Percentiles rank a stretch among this genome's conserved stretches.
Conservation (phyloP, 2,888 invertebrate genomes). For the Anaspis maculata region DNA sequence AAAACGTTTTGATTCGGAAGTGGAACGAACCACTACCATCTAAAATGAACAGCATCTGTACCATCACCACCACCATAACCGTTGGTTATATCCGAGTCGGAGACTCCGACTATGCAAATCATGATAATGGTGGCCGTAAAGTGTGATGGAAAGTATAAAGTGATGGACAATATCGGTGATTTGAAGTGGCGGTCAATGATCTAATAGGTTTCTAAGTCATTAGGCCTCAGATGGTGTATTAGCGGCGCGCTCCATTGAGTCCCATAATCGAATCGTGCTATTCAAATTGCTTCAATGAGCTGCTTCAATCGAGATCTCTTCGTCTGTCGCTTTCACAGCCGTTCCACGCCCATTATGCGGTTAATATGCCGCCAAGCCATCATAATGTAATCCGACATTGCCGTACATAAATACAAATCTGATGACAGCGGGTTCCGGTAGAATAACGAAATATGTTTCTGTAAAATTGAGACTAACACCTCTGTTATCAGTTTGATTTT, state of each 20-base stretch:
- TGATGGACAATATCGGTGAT: conserved; percentile 11
- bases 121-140: no score
- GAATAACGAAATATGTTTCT: no score
- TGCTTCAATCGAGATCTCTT: conserved; percentile 15
- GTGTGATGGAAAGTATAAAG: no score
- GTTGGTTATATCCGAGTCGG: not conserved
- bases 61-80: no score
- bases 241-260: conserved; percentile 17
- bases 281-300: conserved; percentile 18
- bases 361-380: conserved; percentile 9
- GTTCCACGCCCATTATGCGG: conserved; percentile 10
- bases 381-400: conserved; percentile 1
- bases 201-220: conserved; percentile 25
- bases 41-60: no score
- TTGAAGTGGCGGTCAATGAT: conserved; percentile 16
- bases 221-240: conserved; percentile 25
- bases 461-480: no score
- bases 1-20: no score
- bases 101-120: conserved; percentile 9
- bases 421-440: no score
- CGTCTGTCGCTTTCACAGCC: conserved; percentile 12
- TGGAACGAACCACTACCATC: no score
- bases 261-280: conserved; percentile 17
- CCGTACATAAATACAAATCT: conserved; percentile 1
- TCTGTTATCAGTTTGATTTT: no score